phyloP scores from a whole-genome alignment of 2,113 vertebrate species.

The Pseudorasbora parva region DNA sequence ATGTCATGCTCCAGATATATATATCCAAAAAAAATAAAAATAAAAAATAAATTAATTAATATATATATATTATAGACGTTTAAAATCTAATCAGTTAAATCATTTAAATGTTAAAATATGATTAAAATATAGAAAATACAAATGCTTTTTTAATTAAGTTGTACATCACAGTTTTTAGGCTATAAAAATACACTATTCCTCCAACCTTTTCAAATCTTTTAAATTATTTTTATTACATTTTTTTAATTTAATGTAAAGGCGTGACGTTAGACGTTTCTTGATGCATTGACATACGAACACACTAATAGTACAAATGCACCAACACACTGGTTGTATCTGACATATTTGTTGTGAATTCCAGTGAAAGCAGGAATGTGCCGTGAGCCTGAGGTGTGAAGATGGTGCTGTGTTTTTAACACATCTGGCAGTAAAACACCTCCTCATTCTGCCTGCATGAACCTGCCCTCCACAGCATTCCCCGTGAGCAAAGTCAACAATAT shows the following conservation, averaged over 20 bases:
- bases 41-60: no score
- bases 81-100: not conserved
- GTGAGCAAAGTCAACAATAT: conserved; percentile 16
- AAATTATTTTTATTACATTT: not conserved
- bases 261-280: not conserved
- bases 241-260: not conserved
- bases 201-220: not conserved
- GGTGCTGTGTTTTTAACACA: not conserved
- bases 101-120: not conserved
- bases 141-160: not conserved
- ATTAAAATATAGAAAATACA: not conserved
- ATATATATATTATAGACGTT: not conserved
- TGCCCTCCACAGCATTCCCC: conserved; percentile 16
- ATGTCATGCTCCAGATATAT: no score
- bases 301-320: not conserved
- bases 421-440: conserved; percentile 19
- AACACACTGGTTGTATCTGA: not conserved
- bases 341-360: not conserved
- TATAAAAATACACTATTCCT: not conserved
- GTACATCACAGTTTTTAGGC: not conserved
- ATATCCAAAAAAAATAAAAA: no score
- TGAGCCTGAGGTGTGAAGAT: not conserved
- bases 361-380: not conserved
- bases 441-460: conserved; percentile 21
- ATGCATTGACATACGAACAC: not conserved